Percentiles rank a stretch among this genome's conserved stretches.
Evolutionary conservation across 2,113 vertebrate species (phyloP).

Genomic region (Tursiops truncatus): DNA sequence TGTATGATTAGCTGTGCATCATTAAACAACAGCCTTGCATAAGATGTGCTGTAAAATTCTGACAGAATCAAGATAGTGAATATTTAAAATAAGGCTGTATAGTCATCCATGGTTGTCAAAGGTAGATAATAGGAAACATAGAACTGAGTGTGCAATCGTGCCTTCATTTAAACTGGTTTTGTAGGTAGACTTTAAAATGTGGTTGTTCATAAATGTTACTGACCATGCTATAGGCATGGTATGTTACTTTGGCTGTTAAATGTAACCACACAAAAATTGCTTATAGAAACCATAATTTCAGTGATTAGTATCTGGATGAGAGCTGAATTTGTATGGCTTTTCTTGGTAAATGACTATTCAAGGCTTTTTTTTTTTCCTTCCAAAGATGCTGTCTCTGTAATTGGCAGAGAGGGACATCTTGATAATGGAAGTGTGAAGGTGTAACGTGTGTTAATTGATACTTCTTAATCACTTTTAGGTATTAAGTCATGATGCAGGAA

Average conservation of each 20-base stretch:
- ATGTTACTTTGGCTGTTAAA: constrained; percentile 85
- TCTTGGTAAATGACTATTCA: constrained; percentile 94
- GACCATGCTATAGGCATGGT: constrained; percentile 80
- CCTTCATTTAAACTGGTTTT: constrained; percentile 88
- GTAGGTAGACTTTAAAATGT: constrained; percentile 88
- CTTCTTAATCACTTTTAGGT: constrained; percentile 99
- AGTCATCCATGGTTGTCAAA: constrained; percentile 89
- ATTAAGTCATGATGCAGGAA: constrained; percentile 99
- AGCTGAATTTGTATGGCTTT: constrained; percentile 91
- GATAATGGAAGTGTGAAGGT: constrained; percentile 95
- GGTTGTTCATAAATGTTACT: constrained; percentile 87
- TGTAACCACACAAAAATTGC: constrained; percentile 84
- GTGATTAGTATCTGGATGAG: constrained; percentile 86
- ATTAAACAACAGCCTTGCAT: constrained; percentile 97
- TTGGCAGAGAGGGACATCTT: constrained; percentile 97
- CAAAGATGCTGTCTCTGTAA: constrained; percentile 91
- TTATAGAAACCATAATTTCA: constrained; percentile 89
- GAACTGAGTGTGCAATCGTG: constrained; percentile 84
- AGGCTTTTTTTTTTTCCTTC: constrained; percentile 82
- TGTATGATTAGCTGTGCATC: constrained; percentile 99
- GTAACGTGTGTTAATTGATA: constrained; percentile 98
- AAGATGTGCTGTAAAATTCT: constrained; percentile 90
- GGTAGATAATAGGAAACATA: constrained; percentile 89
- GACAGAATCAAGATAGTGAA: constrained; percentile 93
- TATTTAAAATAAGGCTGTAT: constrained; percentile 91